phyloP scores from a whole-genome alignment of 2,888 invertebrate species.

The Amphipoea lucens region DNA sequence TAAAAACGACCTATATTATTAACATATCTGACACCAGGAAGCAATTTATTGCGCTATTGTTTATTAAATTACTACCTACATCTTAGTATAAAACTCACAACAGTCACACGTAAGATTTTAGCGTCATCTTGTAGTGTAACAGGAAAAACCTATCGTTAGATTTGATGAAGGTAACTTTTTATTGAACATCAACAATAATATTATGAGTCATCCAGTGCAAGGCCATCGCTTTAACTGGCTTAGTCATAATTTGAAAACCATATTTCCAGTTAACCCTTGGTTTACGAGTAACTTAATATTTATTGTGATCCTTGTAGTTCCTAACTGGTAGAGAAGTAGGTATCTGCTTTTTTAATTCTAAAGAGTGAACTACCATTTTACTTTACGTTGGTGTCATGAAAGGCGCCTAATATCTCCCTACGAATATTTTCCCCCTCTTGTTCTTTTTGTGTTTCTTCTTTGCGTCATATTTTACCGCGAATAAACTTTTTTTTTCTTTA shows the following conservation, averaged over 20 bases:
- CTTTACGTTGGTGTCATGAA: not conserved
- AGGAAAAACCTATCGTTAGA: slow-evolving; percentile 44
- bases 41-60: slow-evolving; percentile 2
- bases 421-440: not conserved
- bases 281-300: not conserved
- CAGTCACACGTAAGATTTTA: not conserved
- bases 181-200: slow-evolving; percentile 16
- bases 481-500: not conserved
- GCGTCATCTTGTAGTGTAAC: slow-evolving; percentile 14
- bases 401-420: not conserved
- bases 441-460: not conserved
- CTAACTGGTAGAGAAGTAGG: not conserved
- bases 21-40: not conserved
- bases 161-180: slow-evolving; percentile 42
- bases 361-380: not conserved
- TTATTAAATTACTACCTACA: not conserved
- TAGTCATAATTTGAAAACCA: slow-evolving; percentile 13
- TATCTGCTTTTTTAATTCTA: not conserved
- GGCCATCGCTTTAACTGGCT: slow-evolving; percentile 4
- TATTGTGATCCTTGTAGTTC: not conserved
- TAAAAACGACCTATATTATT: slow-evolving; percentile 4
- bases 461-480: not conserved
- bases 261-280: not conserved
- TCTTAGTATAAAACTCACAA: not conserved
- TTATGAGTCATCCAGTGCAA: slow-evolving; percentile 29